phyloP scores from a whole-genome alignment of 53 echinoderm and acorn worm species.

The Mesocentrotus franciscanus region DNA sequence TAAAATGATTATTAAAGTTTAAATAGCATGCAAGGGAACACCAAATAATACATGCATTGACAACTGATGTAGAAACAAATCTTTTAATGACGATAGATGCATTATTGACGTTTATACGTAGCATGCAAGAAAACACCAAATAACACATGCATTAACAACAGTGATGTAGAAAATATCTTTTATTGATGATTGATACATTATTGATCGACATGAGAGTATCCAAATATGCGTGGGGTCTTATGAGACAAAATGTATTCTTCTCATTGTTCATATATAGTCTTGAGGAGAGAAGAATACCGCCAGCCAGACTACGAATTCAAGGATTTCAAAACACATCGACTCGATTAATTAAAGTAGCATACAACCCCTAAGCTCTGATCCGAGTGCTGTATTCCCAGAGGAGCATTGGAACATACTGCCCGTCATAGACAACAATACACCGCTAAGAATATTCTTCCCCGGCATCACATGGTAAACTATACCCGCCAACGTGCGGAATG shows the following conservation, averaged over 20 bases:
- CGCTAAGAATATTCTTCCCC: not conserved
- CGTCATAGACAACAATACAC: not conserved
- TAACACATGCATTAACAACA: not conserved
- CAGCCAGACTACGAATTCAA: not conserved
- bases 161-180: not conserved
- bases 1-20: too few relatives aligned
- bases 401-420: not conserved
- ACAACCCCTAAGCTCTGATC: not conserved
- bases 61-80: too few relatives aligned
- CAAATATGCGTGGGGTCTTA: not conserved
- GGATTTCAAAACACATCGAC: not conserved
- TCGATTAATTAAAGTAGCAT: slow-evolving; percentile 21
- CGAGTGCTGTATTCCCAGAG: not conserved
- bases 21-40: too few relatives aligned
- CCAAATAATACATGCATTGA: too few relatives aligned
- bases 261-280: not conserved
- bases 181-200: not conserved
- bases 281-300: not conserved
- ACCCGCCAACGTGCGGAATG: not conserved
- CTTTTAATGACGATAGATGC: too few relatives aligned
- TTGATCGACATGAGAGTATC: not conserved
- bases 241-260: not conserved
- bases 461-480: not conserved
- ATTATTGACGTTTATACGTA: too few relatives aligned
- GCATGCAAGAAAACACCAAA: too few relatives aligned